Evolutionary conservation across 2,113 vertebrate species (phyloP).

Genomic region (Marcusenius ussheri): DNA sequence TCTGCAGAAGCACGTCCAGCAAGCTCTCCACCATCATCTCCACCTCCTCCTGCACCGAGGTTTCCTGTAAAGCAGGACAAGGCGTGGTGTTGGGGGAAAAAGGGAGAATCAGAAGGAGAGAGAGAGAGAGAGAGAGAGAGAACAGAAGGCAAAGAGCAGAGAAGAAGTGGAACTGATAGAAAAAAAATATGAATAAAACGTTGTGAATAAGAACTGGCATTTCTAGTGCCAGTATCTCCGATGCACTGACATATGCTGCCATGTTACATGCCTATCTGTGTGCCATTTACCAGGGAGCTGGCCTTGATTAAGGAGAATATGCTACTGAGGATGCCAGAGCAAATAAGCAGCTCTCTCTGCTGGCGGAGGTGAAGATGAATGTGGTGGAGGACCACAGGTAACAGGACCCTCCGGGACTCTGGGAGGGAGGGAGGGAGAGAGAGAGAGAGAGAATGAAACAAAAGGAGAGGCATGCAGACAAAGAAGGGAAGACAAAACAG

Average conservation of each 20-base stretch:
- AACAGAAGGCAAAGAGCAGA: not conserved
- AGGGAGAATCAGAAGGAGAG: not conserved
- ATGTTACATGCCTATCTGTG: not conserved
- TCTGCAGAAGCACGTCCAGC: slow-evolving; percentile 77
- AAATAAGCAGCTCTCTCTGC: slow-evolving; percentile 76
- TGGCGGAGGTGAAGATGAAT: slow-evolving; percentile 76
- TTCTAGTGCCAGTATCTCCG: not conserved
- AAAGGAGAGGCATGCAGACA: not conserved
- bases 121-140: not conserved
- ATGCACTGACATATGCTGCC: not conserved
- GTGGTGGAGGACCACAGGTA: slow-evolving; percentile 75
- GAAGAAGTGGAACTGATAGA: not conserved
- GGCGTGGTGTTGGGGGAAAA: not conserved
- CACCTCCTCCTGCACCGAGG: slow-evolving; percentile 73
- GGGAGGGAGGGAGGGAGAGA: slow-evolving; percentile 5
- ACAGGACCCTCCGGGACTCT: slow-evolving; percentile 73
- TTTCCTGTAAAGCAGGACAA: slow-evolving; percentile 55
- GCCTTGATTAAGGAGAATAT: slow-evolving; percentile 74
- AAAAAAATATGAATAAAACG: not conserved
- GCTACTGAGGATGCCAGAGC: slow-evolving; percentile 78
- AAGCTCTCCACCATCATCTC: slow-evolving; percentile 83
- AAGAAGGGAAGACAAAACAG: not conserved
- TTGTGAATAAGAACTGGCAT: not conserved
- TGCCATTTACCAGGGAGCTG: slow-evolving; percentile 28
- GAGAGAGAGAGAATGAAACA: not conserved